Conservation (phyloP, 2,113 vertebrate genomes). For the Caranx ignobilis region DNA sequence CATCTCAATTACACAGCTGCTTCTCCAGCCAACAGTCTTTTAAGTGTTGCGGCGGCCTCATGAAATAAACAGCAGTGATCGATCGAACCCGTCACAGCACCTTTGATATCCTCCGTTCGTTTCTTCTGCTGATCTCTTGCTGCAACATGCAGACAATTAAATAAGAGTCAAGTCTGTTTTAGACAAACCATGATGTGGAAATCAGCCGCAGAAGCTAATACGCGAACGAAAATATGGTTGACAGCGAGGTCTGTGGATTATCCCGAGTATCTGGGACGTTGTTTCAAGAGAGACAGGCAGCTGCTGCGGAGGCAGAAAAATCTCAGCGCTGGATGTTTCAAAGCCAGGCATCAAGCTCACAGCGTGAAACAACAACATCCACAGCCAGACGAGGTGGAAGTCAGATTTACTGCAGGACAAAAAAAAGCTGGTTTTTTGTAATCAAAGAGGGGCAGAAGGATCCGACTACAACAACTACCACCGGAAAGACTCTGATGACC, state of each 20-base stretch:
- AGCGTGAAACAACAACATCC: constrained; percentile 23
- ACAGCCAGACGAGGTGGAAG: neutral
- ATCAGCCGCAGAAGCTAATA: neutral
- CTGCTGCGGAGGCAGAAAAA: constrained; percentile 3
- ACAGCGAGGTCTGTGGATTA: neutral
- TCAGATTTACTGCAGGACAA: neutral
- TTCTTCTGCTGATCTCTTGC: neutral
- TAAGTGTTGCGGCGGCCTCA: neutral
- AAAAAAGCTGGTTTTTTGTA: neutral
- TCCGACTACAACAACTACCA: neutral
- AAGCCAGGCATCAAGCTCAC: constrained; percentile 17
- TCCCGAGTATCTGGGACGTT: constrained; percentile 3
- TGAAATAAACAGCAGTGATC: neutral
- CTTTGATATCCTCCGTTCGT: neutral
- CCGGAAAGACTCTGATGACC: neutral
- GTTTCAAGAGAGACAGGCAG: constrained; percentile 4
- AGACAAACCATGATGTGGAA: neutral
- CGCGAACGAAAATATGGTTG: neutral
- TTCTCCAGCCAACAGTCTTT: neutral
- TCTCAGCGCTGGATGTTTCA: constrained; percentile 17
- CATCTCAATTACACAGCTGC: neutral
- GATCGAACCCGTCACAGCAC: too few species aligned
- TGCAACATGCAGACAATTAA: neutral
- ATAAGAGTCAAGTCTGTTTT: neutral
- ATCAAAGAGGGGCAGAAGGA: neutral